Base-by-base conservation (phyloP, 2,888 invertebrate species). In the Metellina segmentata region DNA sequence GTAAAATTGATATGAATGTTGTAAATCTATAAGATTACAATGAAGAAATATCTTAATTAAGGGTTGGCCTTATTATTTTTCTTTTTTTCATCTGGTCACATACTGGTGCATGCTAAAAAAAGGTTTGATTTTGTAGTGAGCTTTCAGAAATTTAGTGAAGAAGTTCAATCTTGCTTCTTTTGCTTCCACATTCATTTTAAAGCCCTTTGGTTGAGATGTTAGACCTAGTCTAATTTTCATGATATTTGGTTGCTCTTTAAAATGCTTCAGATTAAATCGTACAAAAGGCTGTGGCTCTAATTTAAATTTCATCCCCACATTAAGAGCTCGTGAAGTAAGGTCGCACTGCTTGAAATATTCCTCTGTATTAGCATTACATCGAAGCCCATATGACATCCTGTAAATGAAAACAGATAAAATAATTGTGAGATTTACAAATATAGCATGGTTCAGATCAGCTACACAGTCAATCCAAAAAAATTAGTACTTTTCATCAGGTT, bases 381-480 rank as follows among this genome's bases (percentile, higher is more conserved):
- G 86, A 6, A 92, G 81, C 6, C 89, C 87, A 88, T 90, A 85
- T 8, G 92, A 90, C 92, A 92, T 90, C 92, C 92, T 92, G 20
- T 16, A 70, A 69, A 53, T 34, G 34, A 34, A 34, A 34, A 34
- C 34, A 34, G n/a, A n/a, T 34, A 34, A 34, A 34, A 34, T 34
- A 34, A 1, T 4, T 34, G 34, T 34, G 34, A 34, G 34, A 34
- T 34, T 34, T 34, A 34, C 34, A 34, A 34, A 34, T 34, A 34
- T 34, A 4, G 34, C 4, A 34, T 34, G 34, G 34, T 1, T 2
- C 4, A 34, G 34, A 34, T 34, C 34, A 34, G 1, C 34, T 34
- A 34, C 34, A 34, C 34, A 34, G 34, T 34, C 34, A 34, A 34
- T 34, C 34, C 34, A 34, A 34, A 34, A n/a, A 34, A 34, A 34